These are phyloP conservation scores for Thaumatotibia leucotreta DNA, from an alignment of 1,140 invertebrate species.

Conservation along the genomic window DNA sequence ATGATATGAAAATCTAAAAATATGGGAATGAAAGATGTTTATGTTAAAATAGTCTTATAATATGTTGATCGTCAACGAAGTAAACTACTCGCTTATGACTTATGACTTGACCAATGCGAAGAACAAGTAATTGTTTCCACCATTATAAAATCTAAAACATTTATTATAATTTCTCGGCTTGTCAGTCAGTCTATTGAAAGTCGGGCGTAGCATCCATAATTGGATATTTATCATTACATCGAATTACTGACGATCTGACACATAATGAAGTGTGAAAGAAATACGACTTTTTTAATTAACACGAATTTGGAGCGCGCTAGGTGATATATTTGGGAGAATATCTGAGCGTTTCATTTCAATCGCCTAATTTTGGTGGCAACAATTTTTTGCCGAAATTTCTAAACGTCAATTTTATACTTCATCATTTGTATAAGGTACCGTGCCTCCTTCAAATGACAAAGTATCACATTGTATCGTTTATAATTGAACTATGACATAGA, in stretches of 20 bases:
- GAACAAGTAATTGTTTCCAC: conserved; percentile 49
- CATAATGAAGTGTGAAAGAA: conserved; percentile 22
- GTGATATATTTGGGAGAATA: neutral
- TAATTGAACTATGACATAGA: no score
- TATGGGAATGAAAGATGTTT: no score
- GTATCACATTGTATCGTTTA: no score
- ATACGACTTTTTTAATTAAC: conserved; percentile 7
- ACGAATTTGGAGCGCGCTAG: neutral
- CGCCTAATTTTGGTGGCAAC: no score
- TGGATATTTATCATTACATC: conserved; percentile 52
- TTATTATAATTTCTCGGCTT: conserved; percentile 66
- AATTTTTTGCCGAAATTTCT: no score
- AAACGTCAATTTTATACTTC: no score
- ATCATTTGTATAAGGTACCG: no score
- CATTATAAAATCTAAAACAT: conserved; percentile 58
- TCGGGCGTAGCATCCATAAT: conserved; percentile 68
- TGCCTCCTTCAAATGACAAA: no score
- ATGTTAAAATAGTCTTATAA: no score
- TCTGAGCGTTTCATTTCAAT: no score
- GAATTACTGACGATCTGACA: conserved; percentile 16
- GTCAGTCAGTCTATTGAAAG: conserved; percentile 67
- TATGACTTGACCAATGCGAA: neutral
- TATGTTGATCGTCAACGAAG: no score
- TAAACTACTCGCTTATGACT: neutral
- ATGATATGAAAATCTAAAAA: no score